Conservation (phyloP, 1,140 invertebrate species). For the Mya arenaria region DNA sequence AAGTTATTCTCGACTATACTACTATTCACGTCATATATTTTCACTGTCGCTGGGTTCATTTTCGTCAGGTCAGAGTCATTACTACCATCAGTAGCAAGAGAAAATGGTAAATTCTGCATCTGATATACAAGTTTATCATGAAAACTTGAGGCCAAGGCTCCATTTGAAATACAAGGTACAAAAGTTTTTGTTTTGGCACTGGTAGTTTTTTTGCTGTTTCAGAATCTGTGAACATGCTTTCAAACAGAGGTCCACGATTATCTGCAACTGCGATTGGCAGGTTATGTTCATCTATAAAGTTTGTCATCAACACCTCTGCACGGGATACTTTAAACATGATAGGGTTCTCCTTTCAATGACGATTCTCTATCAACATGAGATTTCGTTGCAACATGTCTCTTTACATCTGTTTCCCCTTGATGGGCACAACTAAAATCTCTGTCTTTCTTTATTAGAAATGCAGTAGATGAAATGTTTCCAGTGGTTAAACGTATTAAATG, state of each 20-base stretch:
- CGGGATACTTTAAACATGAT: background rate
- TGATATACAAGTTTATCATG: background rate
- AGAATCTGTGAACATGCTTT: conserved; percentile 16
- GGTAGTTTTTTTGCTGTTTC: conserved; percentile 16
- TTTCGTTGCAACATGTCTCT: background rate
- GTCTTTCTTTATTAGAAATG: too few species aligned
- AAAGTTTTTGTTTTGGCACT: conserved; percentile 35
- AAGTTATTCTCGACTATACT: conserved; percentile 9
- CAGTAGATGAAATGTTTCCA: too few species aligned
- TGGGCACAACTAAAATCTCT: conserved; percentile 3
- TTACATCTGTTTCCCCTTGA: background rate
- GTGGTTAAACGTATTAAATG: too few species aligned
- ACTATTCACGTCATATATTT: conserved; percentile 9
- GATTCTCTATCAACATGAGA: background rate
- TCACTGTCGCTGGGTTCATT: conserved; percentile 36
- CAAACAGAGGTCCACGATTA: background rate
- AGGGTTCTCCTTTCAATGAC: background rate
- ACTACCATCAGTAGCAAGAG: conserved; percentile 19
- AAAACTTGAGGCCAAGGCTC: background rate
- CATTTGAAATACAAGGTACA: conserved; percentile 35
- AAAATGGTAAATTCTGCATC: conserved; percentile 8
- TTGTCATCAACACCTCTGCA: conserved; percentile 10
- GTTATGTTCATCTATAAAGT: conserved; percentile 17
- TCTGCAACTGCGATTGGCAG: conserved; percentile 15
- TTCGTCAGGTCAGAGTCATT: background rate